Conservation (phyloP, 1,140 invertebrate genomes). For the Drosophila navojoa region DNA sequence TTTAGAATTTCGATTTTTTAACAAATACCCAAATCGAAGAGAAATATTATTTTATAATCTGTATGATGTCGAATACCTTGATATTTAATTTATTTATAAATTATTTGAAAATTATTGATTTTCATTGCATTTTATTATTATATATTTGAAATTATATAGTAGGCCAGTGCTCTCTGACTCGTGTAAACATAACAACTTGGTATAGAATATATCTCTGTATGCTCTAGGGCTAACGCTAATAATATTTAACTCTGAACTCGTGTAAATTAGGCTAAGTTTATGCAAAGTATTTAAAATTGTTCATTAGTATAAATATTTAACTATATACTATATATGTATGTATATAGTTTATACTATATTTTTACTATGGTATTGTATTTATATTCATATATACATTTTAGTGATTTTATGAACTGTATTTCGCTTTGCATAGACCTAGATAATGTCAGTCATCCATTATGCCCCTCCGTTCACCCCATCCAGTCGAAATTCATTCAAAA, state of each 20-base stretch:
- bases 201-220: neutral
- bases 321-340: neutral
- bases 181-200: neutral
- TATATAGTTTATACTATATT: neutral
- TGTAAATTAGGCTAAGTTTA: constrained; percentile 28
- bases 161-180: neutral
- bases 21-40: neutral
- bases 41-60: neutral
- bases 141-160: neutral
- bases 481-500: constrained; percentile 20
- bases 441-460: constrained; percentile 1
- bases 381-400: neutral
- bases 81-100: no score
- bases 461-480: neutral
- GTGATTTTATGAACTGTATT: constrained; percentile 5
- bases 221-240: neutral
- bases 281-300: constrained; percentile 5
- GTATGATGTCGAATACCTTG: no score
- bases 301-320: neutral
- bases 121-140: no score
- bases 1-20: no score
- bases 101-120: no score
- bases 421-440: constrained; percentile 17
- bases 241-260: constrained; percentile 1
- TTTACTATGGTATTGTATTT: neutral